Evolutionary conservation across 2,797 vertebrate species (phyloP).

Genomic region (Amphiprion clarkii): DNA sequence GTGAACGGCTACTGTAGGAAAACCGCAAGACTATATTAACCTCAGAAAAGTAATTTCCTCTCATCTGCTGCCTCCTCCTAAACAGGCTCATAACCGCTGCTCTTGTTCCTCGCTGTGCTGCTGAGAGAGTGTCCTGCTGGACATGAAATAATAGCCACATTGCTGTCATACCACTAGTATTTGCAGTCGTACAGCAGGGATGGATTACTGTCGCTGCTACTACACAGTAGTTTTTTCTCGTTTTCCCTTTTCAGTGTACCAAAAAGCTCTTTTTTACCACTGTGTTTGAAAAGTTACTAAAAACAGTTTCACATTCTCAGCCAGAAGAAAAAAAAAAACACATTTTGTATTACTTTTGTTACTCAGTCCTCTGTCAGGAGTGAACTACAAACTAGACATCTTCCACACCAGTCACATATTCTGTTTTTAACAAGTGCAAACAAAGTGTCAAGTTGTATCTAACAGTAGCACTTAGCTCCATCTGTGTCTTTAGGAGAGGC

Average conservation of each 20-base stretch:
- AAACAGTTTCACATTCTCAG: no score
- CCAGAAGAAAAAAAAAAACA: no score
- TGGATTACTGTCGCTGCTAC: slow-evolving; percentile 3
- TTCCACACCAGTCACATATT: no score
- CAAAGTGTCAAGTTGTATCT: no score
- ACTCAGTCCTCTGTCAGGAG: no score
- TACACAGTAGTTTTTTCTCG: not conserved
- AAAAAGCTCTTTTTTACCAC: not conserved
- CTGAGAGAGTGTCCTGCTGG: slow-evolving; percentile 28
- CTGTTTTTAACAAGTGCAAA: no score
- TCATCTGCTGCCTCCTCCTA: slow-evolving; percentile 63
- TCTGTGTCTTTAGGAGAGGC: no score
- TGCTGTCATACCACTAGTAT: slow-evolving; percentile 45
- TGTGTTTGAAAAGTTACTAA: no score
- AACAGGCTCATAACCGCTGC: slow-evolving; percentile 56
- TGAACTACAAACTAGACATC: no score
- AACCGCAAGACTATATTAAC: slow-evolving; percentile 75
- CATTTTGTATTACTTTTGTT: no score
- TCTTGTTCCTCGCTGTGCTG: slow-evolving; percentile 17
- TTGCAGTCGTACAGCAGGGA: slow-evolving; percentile 22
- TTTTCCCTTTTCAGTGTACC: not conserved
- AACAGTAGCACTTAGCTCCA: no score
- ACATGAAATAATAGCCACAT: slow-evolving; percentile 42
- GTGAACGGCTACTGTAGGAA: slow-evolving; percentile 64
- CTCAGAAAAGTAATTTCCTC: slow-evolving; percentile 81